These are phyloP conservation scores for Melieria omissa DNA, from an alignment of 2,888 invertebrate species.

Conservation along the genomic window DNA sequence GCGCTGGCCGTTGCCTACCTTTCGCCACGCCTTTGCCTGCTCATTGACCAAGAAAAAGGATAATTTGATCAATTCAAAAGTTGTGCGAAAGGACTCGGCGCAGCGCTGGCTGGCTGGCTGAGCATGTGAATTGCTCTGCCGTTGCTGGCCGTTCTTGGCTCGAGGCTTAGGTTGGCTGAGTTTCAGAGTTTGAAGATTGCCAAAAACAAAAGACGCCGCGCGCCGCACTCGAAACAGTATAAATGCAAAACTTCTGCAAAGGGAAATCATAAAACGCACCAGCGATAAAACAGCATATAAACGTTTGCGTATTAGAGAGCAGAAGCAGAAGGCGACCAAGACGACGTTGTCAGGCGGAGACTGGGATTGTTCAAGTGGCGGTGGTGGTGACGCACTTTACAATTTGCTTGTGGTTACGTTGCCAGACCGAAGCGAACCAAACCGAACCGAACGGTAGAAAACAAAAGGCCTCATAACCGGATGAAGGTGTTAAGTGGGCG, in stretches of 20 bases:
- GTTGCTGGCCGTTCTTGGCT: not conserved
- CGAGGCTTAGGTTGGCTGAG: not conserved
- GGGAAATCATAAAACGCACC: not conserved
- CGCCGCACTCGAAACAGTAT: not conserved
- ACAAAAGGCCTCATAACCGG: too few species aligned
- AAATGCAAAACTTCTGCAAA: too few species aligned
- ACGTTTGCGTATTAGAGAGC: slow-evolving; percentile 26
- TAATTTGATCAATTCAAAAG: slow-evolving; percentile 44
- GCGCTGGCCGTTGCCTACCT: not conserved
- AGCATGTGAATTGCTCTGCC: too few species aligned
- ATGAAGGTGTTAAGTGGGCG: too few species aligned
- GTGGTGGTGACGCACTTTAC: too few species aligned
- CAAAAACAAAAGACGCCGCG: not conserved
- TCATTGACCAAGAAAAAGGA: slow-evolving; percentile 47
- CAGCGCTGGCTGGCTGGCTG: not conserved
- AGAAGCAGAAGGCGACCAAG: not conserved
- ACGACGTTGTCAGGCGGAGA: too few species aligned
- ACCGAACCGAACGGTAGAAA: too few species aligned
- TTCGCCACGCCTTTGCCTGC: slow-evolving; percentile 11
- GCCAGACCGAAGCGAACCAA: too few species aligned
- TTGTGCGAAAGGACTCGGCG: slow-evolving; percentile 3
- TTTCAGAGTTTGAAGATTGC: not conserved
- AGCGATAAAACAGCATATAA: slow-evolving; percentile 27
- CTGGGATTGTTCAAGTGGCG: too few species aligned
- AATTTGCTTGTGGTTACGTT: too few species aligned